Evolutionary conservation across 2,888 invertebrate species (phyloP).

Genomic region (Thysanoteuthis rhombus): DNA sequence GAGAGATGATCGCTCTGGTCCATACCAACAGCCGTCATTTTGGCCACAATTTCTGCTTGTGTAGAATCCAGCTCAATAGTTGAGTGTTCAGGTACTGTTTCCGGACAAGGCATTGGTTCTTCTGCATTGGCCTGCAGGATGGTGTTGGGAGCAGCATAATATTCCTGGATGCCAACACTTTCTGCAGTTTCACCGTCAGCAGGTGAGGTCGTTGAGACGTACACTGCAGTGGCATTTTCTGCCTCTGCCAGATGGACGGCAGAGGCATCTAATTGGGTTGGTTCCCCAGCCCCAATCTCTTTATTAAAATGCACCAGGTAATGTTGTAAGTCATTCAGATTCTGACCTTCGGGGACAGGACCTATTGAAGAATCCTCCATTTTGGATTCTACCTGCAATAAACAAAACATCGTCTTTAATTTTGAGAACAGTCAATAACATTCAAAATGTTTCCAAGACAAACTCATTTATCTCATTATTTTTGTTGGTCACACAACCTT

Average conservation of each 20-base stretch:
- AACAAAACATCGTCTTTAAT: too few relatives aligned
- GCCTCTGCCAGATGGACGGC: conserved; percentile 38
- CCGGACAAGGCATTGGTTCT: conserved; percentile 31
- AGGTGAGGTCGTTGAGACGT: conserved; percentile 36
- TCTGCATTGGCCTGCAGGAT: not conserved
- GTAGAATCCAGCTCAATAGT: conserved; percentile 25
- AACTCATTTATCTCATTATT: too few relatives aligned
- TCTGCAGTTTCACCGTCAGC: conserved; percentile 31
- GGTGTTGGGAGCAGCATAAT: not conserved
- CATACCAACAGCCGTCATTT: conserved; percentile 25
- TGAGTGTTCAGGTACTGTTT: conserved; percentile 30
- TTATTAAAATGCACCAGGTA: conserved; percentile 85
- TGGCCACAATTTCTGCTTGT: conserved; percentile 22
- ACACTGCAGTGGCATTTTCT: conserved; percentile 36
- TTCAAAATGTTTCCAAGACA: too few relatives aligned
- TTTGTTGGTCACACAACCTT: too few relatives aligned
- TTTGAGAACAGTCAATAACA: too few relatives aligned
- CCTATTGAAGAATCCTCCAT: conserved; percentile 29
- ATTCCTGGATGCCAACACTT: conserved; percentile 1
- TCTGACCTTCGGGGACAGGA: conserved; percentile 32
- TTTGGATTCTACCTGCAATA: conserved; percentile 15
- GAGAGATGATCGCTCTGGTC: conserved; percentile 33
- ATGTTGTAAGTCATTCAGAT: conserved; percentile 79
- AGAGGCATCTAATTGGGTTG: conserved; percentile 34
- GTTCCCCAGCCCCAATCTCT: conserved; percentile 72